Evolutionary conservation across 2,797 vertebrate species (phyloP).

Genomic region (Gymnoscopelus braueri): DNA sequence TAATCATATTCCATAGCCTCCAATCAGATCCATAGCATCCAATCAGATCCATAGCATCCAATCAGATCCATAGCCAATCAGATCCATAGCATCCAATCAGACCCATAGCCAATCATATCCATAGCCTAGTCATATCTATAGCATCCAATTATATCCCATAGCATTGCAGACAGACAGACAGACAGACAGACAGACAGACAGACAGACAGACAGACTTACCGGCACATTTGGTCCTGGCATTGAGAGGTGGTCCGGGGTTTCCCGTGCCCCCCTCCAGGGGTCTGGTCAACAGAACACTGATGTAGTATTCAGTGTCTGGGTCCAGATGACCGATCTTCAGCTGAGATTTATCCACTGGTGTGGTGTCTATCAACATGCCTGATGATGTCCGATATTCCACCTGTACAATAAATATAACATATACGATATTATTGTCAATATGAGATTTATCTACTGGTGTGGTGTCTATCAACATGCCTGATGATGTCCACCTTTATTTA

Average conservation of each 20-base stretch:
- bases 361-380: conserved; percentile 92
- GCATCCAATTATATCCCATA: too few relatives aligned
- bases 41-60: too few relatives aligned
- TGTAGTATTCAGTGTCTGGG: conserved; percentile 95
- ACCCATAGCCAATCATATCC: too few relatives aligned
- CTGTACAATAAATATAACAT: conserved; percentile 22
- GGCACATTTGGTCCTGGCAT: conserved; percentile 94
- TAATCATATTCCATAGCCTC: too few relatives aligned
- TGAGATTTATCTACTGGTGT: conserved; percentile 92
- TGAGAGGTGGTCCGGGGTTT: conserved; percentile 91
- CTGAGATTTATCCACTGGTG: conserved; percentile 91
- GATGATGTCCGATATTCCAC: conserved; percentile 90
- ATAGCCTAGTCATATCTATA: too few relatives aligned
- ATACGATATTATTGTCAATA: too few relatives aligned
- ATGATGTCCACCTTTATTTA: conserved; percentile 70
- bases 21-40: too few relatives aligned
- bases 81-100: too few relatives aligned
- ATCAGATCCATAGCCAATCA: too few relatives aligned
- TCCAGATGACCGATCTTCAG: conserved; percentile 98
- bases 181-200: too few relatives aligned
- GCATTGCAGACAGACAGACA: too few relatives aligned
- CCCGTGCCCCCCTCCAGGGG: conserved; percentile 96
- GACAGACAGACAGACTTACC: conserved; percentile 80
- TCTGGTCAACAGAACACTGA: conserved; percentile 93
- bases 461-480: conserved; percentile 92